Base-by-base conservation (phyloP, 1,140 invertebrate genomes). In the Pseudobourletiella spinata region DNA sequence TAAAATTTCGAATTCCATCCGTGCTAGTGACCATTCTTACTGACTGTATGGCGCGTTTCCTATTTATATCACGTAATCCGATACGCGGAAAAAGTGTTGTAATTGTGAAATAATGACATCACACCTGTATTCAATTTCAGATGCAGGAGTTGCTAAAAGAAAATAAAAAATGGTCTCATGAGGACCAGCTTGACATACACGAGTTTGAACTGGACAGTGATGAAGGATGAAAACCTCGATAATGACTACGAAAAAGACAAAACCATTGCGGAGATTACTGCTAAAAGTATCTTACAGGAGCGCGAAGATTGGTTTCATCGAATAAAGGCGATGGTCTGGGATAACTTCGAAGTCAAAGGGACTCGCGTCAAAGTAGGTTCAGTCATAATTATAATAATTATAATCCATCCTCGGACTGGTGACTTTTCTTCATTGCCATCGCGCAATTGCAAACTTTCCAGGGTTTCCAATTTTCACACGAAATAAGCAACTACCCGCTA, bases 181-280 rank as follows among this genome's bases (percentile, higher is more conserved):
- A 18, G 16, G 50, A 64, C 6, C 57, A 66, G 39, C n/a, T 69
- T 2, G 18, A 46, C 18, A 16, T 65, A 42, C 42, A 63, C 0
- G 61, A 66, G 35, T 69, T 69, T 42, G 57, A 69, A 24, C 48
- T 69, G 29, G 64, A 69, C 35, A 42, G 55, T 1, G 61, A 64
- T 11, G 55, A 56, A n/a, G 20, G 66, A 65, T 30, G 51, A 60
- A 42, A 18, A 32, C 15, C 39, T 32, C 43, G 29, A 57, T 1
- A 24, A 56, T 15, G 52, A 43, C n/a, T 46, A 32, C 18, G 25
- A 61, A 24, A 35, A 60, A 25, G 52, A 61, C 18, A 28, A 30
- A 20, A 29, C n/a, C 14, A 56, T 61, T 3, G 60, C 52, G 2
- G 46, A 43, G n/a, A 24, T 39, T 3, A 24, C 29, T 15, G 32